phyloP scores from a whole-genome alignment of 2,888 invertebrate genomes.

The Hirtodrosophila confusa region DNA sequence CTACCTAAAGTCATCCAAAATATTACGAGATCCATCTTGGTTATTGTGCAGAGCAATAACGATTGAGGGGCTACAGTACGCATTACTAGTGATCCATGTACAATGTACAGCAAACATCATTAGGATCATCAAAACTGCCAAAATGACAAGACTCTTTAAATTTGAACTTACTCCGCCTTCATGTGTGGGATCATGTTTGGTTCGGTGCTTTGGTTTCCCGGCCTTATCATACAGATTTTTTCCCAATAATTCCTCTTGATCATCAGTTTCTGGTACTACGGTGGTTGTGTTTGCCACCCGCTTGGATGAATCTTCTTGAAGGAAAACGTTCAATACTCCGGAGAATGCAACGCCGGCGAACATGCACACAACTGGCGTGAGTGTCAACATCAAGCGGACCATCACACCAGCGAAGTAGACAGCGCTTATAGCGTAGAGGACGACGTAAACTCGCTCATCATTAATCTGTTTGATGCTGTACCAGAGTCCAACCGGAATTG shows the following conservation, averaged over 20 bases:
- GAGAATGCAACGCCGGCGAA: conserved; percentile 98
- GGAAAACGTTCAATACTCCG: conserved; percentile 92
- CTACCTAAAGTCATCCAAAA: conserved; percentile 99
- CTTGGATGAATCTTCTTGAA: conserved; percentile 87
- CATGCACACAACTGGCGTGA: conserved; percentile 99
- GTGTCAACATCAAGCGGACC: conserved; percentile 98
- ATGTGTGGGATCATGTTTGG: conserved; percentile 88
- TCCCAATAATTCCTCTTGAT: conserved; percentile 87
- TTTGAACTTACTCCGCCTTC: conserved; percentile 92
- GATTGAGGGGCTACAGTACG: conserved; percentile 99
- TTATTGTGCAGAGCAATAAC: conserved; percentile 97
- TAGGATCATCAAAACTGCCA: conserved; percentile 95
- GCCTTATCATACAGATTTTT: conserved; percentile 94
- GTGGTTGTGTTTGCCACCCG: conserved; percentile 45
- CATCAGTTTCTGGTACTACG: conserved; percentile 79
- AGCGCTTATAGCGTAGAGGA: conserved; percentile 98
- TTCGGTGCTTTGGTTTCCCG: conserved; percentile 91
- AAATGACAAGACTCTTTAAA: conserved; percentile 94
- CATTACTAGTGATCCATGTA: conserved; percentile 99
- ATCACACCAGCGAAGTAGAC: conserved; percentile 99
- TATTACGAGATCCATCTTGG: conserved; percentile 96
- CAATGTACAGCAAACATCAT: conserved; percentile 99
- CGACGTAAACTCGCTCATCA: conserved; percentile 98
- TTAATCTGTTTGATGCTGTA: conserved; percentile 99
- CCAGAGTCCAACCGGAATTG: conserved; percentile 99